Base-by-base conservation (phyloP, 2,113 vertebrate species). In the Actenoides lindsayi region DNA sequence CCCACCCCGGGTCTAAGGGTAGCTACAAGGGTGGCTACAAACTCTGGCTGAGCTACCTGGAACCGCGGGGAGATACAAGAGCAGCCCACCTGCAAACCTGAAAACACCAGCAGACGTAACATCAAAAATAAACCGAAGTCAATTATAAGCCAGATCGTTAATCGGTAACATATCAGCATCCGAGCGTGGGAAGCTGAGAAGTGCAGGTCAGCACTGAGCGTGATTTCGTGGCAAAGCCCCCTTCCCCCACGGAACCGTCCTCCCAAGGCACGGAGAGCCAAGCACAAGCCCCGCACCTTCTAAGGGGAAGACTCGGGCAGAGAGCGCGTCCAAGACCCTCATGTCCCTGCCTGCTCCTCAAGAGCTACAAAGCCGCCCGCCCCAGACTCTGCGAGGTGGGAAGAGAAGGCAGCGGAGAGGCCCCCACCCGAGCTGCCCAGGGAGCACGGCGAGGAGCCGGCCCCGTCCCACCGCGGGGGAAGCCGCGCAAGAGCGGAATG, bases 131-230 rank as follows among this genome's bases (percentile, higher is more conserved):
- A n/a, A 3, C 11, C 53, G 3, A 33, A 23, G 59, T 24, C 27
- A 37, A 20, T 44, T 13, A 18, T 21, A 68, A 57, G 9, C 2
- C 50, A 39, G 21, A 20, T 28, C 4, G 9, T 63, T 35, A 39
- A 77, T 16, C 6, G 14, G 39, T 27, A 41, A 84, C n/a, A 39
- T 5, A 42, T 1, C 50, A n/a, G 5, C 3, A 5, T 1, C 1
- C 5, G 68, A 69, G 27, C 0, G 15, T 1, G 20, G 20, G 71
- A 37, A 20, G 54, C 39, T 4, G 50, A 17, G 41, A 81, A 48
- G 0, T 6, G n/a, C 65, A 41, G 54, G 41, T 35, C 59, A 33
- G 71, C 16, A 0, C 27, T 39, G 4, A n/a, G 10, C 63, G 2
- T 11, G 44, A 13, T n/a, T 50, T 33, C 10, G 35, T 1, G 23